Evolutionary conservation across 2,797 vertebrate species (phyloP).

Genomic region (Silurus lanzhouensis): DNA sequence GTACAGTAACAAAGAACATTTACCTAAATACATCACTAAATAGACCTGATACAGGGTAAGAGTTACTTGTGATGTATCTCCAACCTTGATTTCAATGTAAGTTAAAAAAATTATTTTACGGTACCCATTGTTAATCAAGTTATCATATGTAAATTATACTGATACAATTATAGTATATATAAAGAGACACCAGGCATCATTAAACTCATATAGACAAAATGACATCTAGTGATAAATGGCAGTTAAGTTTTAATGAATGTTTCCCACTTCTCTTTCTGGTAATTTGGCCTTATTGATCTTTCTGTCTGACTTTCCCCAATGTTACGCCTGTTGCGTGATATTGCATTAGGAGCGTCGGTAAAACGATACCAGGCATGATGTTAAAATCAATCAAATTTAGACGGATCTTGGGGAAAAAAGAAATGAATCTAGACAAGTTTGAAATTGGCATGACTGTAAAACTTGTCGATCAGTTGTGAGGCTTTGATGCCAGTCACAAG

Average conservation of each 20-base stretch:
- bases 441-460: slow-evolving; percentile 7
- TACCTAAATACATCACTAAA: no score
- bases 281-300: slow-evolving; percentile 35
- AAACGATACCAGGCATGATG: background rate
- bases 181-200: background rate
- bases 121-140: background rate
- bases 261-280: slow-evolving; percentile 33
- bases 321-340: slow-evolving; percentile 9
- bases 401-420: background rate
- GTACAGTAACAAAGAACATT: no score
- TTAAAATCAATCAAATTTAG: slow-evolving; percentile 13
- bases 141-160: no score
- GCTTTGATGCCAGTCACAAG: slow-evolving; percentile 63
- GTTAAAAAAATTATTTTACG: no score
- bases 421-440: slow-evolving; percentile 6
- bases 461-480: slow-evolving; percentile 42
- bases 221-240: slow-evolving; percentile 28
- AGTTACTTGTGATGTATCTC: background rate
- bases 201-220: slow-evolving; percentile 13
- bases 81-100: no score
- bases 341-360: background rate
- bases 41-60: background rate
- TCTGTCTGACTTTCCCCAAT: slow-evolving; percentile 19
- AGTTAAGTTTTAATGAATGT: slow-evolving; percentile 40
- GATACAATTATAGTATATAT: no score